A percentile compares a stretch with the other conserved stretches of the same genome.
phyloP scores from a whole-genome alignment of 2,113 vertebrate species.

The Glareola pratincola region DNA sequence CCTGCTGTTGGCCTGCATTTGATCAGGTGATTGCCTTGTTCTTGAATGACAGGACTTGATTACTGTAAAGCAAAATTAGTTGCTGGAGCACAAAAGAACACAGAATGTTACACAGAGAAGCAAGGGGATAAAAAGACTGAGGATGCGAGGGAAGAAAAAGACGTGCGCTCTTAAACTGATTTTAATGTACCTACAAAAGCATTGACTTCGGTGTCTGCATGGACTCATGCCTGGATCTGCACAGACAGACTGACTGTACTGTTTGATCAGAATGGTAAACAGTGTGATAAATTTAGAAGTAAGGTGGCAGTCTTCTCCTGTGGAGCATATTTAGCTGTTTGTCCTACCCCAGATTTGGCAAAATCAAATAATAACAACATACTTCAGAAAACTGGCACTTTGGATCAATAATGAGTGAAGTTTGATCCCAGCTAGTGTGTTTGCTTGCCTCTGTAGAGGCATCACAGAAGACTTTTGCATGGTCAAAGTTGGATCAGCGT shows the following conservation, averaged over 20 bases:
- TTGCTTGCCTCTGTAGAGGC: background rate
- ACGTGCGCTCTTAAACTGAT: background rate
- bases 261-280: background rate
- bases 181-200: background rate
- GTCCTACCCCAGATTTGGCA: background rate
- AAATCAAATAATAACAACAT: rapidly evolving
- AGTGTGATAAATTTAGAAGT: background rate
- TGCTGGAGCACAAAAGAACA: background rate
- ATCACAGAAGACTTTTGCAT: background rate
- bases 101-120: background rate
- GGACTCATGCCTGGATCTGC: background rate
- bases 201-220: background rate
- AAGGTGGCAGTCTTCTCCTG: background rate
- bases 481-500: background rate
- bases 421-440: background rate
- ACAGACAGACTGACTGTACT: background rate
- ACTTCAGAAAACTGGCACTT: background rate
- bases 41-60: background rate
- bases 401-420: background rate
- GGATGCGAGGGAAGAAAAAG: background rate
- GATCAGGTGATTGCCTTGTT: background rate
- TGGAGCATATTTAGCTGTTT: background rate
- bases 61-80: background rate
- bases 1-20: background rate
- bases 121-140: background rate